Conservation (phyloP, 2,797 vertebrate genomes). For the Paramormyrops hopkinsi region DNA sequence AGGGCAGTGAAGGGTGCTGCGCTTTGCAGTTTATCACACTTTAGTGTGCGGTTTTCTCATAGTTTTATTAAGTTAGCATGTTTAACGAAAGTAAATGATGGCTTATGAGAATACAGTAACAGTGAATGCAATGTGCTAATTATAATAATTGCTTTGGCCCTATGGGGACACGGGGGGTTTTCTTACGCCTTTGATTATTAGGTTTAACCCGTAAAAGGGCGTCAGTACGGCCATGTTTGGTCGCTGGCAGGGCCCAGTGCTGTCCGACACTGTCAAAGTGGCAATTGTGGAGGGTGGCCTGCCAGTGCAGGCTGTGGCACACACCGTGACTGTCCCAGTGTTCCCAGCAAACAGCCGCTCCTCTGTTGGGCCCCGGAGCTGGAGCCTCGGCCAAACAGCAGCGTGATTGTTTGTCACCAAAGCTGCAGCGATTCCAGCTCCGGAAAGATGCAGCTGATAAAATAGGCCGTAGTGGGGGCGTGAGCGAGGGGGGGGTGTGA, state of each 20-base stretch:
- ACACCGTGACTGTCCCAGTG: slow-evolving; percentile 64
- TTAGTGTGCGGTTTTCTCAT: background rate
- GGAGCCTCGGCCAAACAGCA: slow-evolving; percentile 32
- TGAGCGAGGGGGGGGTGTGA: background rate
- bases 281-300: slow-evolving; percentile 32
- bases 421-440: slow-evolving; percentile 13
- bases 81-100: background rate
- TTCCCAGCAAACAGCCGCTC: slow-evolving; percentile 51
- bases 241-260: background rate
- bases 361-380: slow-evolving; percentile 44
- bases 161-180: background rate
- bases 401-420: slow-evolving; percentile 33
- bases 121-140: background rate
- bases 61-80: background rate
- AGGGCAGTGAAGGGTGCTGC: background rate
- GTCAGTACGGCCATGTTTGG: background rate
- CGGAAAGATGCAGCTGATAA: slow-evolving; percentile 26
- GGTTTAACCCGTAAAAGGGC: background rate
- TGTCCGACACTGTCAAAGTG: slow-evolving; percentile 23
- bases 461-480: slow-evolving; percentile 10
- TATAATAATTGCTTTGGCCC: background rate
- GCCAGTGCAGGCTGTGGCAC: slow-evolving; percentile 44
- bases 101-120: background rate
- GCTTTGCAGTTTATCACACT: background rate
- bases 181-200: background rate